Conservation (phyloP, 92 coral and sea anemone genomes). For the Porites cylindrica region DNA sequence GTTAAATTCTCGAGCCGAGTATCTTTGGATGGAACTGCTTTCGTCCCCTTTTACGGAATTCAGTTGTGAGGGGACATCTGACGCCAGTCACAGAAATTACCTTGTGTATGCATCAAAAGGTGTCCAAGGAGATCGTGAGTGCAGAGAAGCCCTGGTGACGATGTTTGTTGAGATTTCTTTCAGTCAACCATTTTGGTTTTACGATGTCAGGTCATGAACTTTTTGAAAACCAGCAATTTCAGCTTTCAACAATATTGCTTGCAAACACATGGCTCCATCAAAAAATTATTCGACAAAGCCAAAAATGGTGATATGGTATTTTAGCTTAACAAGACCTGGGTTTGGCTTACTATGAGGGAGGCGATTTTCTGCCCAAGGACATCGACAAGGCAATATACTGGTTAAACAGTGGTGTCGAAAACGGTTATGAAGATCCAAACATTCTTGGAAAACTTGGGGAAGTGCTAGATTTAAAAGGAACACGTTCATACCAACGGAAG, state of each 20-base stretch:
- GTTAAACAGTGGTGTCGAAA: constrained; percentile 50
- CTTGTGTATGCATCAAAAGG: too few species aligned
- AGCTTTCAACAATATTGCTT: constrained; percentile 6
- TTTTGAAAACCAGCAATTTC: neutral
- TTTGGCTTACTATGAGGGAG: constrained; percentile 52
- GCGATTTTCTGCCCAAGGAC: constrained; percentile 48
- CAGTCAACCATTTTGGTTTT: neutral
- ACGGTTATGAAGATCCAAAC: constrained; percentile 16
- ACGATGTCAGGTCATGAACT: neutral
- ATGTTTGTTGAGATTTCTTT: too few species aligned
- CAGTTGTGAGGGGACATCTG: too few species aligned
- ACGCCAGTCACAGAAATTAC: too few species aligned
- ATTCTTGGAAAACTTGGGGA: constrained; percentile 32
- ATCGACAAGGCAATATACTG: constrained; percentile 70
- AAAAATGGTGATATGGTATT: constrained; percentile 33
- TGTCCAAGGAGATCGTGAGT: too few species aligned
- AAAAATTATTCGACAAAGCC: constrained; percentile 49
- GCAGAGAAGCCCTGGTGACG: too few species aligned
- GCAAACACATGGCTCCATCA: constrained; percentile 49
- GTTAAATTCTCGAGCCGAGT: too few species aligned
- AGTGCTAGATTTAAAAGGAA: constrained; percentile 53
- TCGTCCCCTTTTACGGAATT: too few species aligned
- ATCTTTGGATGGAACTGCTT: too few species aligned
- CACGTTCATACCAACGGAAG: constrained; percentile 46
- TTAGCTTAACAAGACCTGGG: constrained; percentile 64